Conservation (phyloP, 2,797 vertebrate species). For the Amblyraja radiata region DNA sequence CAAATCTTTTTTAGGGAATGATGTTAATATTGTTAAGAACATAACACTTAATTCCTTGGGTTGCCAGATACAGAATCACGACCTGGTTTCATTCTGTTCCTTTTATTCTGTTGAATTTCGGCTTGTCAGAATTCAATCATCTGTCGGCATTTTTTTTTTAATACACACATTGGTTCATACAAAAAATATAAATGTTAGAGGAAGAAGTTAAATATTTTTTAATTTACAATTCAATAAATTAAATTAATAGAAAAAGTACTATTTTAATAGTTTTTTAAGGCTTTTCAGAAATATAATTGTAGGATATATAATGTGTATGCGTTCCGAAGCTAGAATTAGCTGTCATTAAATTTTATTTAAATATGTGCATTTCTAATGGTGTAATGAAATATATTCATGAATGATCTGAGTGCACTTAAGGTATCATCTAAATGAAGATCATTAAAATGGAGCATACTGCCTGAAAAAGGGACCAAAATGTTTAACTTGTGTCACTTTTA, state of each 20-base stretch:
- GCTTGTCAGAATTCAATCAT: slow-evolving; percentile 14
- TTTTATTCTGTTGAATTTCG: neutral
- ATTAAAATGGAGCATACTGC: slow-evolving; percentile 38
- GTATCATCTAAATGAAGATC: slow-evolving; percentile 29
- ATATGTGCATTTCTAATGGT: slow-evolving; percentile 35
- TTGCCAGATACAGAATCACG: neutral
- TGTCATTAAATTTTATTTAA: slow-evolving; percentile 32
- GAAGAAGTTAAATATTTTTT: slow-evolving; percentile 1
- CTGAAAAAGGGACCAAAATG: slow-evolving; percentile 46
- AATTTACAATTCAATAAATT: slow-evolving; percentile 38
- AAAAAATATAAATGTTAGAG: slow-evolving; percentile 2
- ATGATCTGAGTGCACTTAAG: slow-evolving; percentile 37
- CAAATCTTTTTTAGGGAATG: neutral
- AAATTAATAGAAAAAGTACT: slow-evolving; percentile 27
- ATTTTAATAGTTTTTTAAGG: slow-evolving; percentile 27
- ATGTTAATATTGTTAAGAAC: neutral
- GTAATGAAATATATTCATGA: slow-evolving; percentile 35
- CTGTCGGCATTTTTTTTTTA: neutral
- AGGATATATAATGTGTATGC: slow-evolving; percentile 8
- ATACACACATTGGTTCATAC: neutral
- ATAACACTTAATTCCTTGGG: neutral
- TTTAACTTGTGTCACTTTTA: slow-evolving; percentile 67
- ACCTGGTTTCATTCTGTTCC: neutral
- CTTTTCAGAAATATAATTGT: slow-evolving; percentile 31
- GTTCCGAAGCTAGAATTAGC: neutral